phyloP scores from a whole-genome alignment of 2,797 vertebrate genomes.

The Furcifer pardalis region DNA sequence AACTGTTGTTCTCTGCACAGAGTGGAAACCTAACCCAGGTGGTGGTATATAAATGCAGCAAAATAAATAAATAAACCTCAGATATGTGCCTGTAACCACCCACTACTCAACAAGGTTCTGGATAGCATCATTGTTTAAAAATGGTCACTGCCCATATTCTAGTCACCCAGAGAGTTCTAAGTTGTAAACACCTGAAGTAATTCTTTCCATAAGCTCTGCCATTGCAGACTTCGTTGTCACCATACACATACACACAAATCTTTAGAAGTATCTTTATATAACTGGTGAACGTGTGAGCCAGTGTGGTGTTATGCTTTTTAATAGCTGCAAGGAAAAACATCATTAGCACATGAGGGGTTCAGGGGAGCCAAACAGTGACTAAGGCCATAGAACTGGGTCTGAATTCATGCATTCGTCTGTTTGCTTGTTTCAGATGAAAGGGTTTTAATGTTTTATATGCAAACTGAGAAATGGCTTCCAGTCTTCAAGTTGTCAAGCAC shows the following conservation, averaged over 20 bases:
- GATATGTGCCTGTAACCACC: constrained; percentile 46
- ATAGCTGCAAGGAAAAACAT: background rate
- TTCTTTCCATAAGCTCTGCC: constrained; percentile 68
- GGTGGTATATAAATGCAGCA: too few species aligned
- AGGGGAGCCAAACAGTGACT: background rate
- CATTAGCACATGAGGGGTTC: background rate
- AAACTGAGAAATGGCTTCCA: background rate
- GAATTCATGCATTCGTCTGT: too few species aligned
- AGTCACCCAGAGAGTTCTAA: constrained; percentile 51
- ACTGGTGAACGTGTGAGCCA: constrained; percentile 60
- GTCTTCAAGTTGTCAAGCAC: background rate
- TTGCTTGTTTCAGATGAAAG: too few species aligned
- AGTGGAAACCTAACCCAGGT: too few species aligned
- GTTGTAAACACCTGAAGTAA: constrained; percentile 75
- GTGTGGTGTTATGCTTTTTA: background rate
- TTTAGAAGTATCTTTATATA: constrained; percentile 60
- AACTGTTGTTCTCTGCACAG: too few species aligned
- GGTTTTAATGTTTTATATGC: too few species aligned
- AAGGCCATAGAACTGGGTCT: background rate
- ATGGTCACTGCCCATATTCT: constrained; percentile 59
- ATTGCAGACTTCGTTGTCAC: constrained; percentile 44
- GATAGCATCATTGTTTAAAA: constrained; percentile 51
- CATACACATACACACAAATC: constrained; percentile 55
- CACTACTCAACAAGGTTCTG: constrained; percentile 31
- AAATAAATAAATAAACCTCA: constrained; percentile 50